Percentiles rank a stretch among this genome's conserved stretches.
These are phyloP conservation scores for Enchytraeus crypticus DNA, from an alignment of 2,888 invertebrate species.

Conservation along the genomic window DNA sequence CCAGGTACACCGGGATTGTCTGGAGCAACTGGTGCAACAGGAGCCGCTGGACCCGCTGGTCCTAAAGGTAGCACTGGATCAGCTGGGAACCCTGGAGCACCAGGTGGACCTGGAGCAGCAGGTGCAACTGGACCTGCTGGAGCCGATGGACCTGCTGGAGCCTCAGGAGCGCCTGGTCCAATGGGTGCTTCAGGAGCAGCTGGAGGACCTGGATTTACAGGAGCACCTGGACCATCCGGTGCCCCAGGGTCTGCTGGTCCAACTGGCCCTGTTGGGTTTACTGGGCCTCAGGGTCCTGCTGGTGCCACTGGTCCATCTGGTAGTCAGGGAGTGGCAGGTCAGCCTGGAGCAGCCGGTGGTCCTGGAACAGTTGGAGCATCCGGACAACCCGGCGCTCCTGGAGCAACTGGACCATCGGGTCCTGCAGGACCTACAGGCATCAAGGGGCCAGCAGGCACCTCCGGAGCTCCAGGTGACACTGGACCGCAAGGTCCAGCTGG, in stretches of 20 bases:
- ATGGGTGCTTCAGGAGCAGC: constrained; percentile 10
- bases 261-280: constrained; percentile 4
- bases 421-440: constrained; percentile 1
- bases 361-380: constrained; percentile 10
- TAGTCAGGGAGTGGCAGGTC: constrained; percentile 11
- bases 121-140: constrained; percentile 32
- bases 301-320: constrained; percentile 4
- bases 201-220: constrained; percentile 11
- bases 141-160: constrained; percentile 36
- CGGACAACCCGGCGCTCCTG: constrained; percentile 25
- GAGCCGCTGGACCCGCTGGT: background rate
- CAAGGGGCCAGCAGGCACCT: background rate
- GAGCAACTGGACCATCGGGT: no score
- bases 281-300: background rate
- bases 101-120: constrained; percentile 14
- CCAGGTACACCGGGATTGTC: background rate
- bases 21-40: constrained; percentile 4
- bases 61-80: constrained; percentile 14
- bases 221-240: constrained; percentile 7
- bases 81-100: constrained; percentile 5
- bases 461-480: background rate
- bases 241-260: constrained; percentile 1
- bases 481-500: constrained; percentile 5
- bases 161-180: constrained; percentile 32
- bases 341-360: constrained; percentile 9